Base-by-base conservation (phyloP, 1,140 invertebrate species). In the Drosophila subpulchrella region DNA sequence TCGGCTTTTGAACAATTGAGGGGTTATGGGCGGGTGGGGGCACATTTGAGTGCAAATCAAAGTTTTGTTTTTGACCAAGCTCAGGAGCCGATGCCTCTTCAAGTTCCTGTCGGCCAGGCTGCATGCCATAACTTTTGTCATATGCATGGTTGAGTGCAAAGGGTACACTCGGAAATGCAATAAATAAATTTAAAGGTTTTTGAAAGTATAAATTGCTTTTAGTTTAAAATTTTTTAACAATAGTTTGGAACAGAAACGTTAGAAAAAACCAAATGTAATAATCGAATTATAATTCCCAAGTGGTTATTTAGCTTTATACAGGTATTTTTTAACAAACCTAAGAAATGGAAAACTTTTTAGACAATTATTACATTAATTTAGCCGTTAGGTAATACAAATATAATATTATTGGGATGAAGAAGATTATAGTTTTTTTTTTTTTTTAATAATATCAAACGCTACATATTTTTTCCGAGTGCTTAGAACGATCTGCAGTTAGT, bases 1-100 rank as follows among this genome's bases (percentile, higher is more conserved):
- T 50, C 47, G 27, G 13, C 47, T 50, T 15, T 32, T 50, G 34
- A n/a, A 61, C 59, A 62, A 59, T 62, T 11, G 60, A 42, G 11
- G 59, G 59, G 17, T 17, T 46, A 38, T 34, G 8, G 32, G 32
- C n/a, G 24, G 38, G 20, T 27, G 11, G 36, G 11, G 4, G 30
- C 65, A 48, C 68, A 71, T 72, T 71, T 71, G 68, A 72, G 68
- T 72, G 68, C 68, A 72, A 72, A 72, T 72, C 68, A 72, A 72
- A 72, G 68, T 72, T 72, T 72, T 72, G 68, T 72, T 72, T 72
- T 71, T 71, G 68, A 71, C 67, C 67, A 47, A 71, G 67, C 67
- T 54, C 63, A 41, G 67, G 65, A 71, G 54, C 36, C 67, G 54
- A 72, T 71, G 68, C 65, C 68, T 71, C 68, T 72, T 71, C 65